These are phyloP conservation scores for Yponomeuta plumbellus DNA, from an alignment of 2,888 invertebrate species.

Conservation along the genomic window DNA sequence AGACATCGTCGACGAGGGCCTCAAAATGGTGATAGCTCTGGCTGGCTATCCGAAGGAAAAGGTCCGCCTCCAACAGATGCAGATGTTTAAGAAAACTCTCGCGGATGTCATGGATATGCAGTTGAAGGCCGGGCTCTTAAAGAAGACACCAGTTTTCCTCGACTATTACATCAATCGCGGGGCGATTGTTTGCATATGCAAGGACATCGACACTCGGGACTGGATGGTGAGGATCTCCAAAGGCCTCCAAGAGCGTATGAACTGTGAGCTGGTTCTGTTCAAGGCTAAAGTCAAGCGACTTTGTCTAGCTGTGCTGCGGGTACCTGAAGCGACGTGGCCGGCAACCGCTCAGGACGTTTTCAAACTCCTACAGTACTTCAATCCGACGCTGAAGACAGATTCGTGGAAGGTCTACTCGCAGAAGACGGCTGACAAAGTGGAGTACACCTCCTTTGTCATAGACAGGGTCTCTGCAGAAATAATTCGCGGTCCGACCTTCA, in stretches of 20 bases:
- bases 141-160: conserved; percentile 48
- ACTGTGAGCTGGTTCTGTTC: conserved; percentile 46
- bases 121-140: conserved; percentile 50
- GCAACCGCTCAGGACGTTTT: conserved; percentile 55
- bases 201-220: conserved; percentile 53
- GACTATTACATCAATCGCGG: conserved; percentile 64
- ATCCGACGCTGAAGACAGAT: conserved; percentile 52
- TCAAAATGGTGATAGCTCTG: conserved; percentile 55
- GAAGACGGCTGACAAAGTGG: conserved; percentile 41
- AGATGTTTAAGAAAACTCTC: conserved; percentile 49
- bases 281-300: conserved; percentile 55
- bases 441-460: conserved; percentile 54
- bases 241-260: conserved; percentile 62
- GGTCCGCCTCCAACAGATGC: conserved; percentile 56
- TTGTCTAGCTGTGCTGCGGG: conserved; percentile 56
- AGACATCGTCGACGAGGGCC: conserved; percentile 52
- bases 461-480: conserved; percentile 61
- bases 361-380: conserved; percentile 63
- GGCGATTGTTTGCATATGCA: conserved; percentile 62
- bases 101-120: conserved; percentile 61
- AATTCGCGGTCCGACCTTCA: conserved; percentile 55
- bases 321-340: conserved; percentile 52
- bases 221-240: conserved; percentile 59
- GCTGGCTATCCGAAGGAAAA: conserved; percentile 61
- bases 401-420: conserved; percentile 59